Base-by-base conservation (phyloP, 2,888 invertebrate species). In the Halictus ligatus region DNA sequence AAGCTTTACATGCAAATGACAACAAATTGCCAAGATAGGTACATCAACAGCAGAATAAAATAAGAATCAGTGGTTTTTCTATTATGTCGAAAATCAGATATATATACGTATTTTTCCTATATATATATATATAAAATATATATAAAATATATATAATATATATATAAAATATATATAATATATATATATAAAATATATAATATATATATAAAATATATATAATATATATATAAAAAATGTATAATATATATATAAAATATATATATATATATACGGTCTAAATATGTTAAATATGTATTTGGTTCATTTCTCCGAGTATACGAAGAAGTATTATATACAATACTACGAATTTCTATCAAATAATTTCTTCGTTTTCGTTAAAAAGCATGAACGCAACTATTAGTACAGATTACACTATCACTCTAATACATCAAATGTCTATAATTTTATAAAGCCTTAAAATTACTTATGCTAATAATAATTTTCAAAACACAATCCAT, bases 61-160 rank as follows among this genome's bases (percentile, higher is more conserved):
- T 75, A 81, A 85, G 74, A 87, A 86, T 77, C 78, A 89, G 83
- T 85, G 84, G 77, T 88, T 85, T 81, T 69, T 54, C 67, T 78
- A 75, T 75, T 86, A 79, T 74, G 77, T 83, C 35, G 81, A 87
- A 92, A 91, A 84, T 90, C 80, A 90, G 76, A 91, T 86, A 87
- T 87, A 90, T 88, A 89, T 86, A 86, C 79, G 86, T 79, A 86
- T 74, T 81, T 58, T 71, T 75, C n/a, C n/a, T n/a, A n/a, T n/a
- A n/a, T n/a, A n/a, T n/a, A n/a, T n/a, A n/a, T n/a, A n/a, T n/a
- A n/a, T n/a, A n/a, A n/a, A n/a, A n/a, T n/a, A n/a, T n/a, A n/a
- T n/a, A n/a, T n/a, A n/a, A n/a, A n/a, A n/a, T n/a, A n/a, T n/a
- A n/a, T n/a, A n/a, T n/a, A n/a, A n/a, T n/a, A n/a, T n/a, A n/a